Percentiles rank a stretch among this genome's conserved stretches.
Evolutionary conservation across 2,113 vertebrate species (phyloP).

Genomic region (Sinocyclocheilus rhinocerous): DNA sequence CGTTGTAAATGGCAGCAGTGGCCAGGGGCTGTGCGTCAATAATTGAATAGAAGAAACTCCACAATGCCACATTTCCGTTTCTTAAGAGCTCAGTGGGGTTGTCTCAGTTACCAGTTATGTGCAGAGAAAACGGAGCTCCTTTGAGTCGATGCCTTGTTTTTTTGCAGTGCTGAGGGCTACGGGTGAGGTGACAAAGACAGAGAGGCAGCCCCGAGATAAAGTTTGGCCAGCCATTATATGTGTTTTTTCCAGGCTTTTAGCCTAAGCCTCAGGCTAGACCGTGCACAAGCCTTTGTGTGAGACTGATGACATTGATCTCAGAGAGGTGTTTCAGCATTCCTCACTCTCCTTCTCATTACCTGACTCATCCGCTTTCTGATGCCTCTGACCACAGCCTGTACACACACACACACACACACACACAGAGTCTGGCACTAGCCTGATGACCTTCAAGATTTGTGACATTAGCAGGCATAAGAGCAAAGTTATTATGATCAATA

Average conservation of each 20-base stretch:
- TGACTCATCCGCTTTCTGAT: conserved; percentile 52
- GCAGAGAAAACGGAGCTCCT: conserved; percentile 49
- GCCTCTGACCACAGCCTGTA: conserved; percentile 40
- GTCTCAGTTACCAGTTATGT: conserved; percentile 59
- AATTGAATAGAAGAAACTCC: conserved; percentile 59
- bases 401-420: conserved; percentile 4
- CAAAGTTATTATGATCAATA: background rate
- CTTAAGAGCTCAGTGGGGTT: conserved; percentile 50
- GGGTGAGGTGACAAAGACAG: conserved; percentile 41
- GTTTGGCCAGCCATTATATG: conserved; percentile 35
- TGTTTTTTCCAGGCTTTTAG: conserved; percentile 23
- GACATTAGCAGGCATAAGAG: conserved; percentile 5
- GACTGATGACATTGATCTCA: conserved; percentile 46
- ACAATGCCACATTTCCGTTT: conserved; percentile 59
- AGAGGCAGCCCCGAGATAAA: conserved; percentile 38
- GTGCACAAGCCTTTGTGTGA: conserved; percentile 46
- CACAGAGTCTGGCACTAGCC: conserved; percentile 36
- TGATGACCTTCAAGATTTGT: conserved; percentile 45
- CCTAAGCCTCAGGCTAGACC: conserved; percentile 37
- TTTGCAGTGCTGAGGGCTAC: conserved; percentile 10
- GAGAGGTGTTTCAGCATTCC: conserved; percentile 52
- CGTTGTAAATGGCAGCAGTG: conserved; percentile 58
- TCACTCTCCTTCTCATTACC: conserved; percentile 52
- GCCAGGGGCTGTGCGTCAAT: conserved; percentile 58
- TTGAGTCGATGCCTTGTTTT: conserved; percentile 21